Percentiles rank a stretch among this genome's conserved stretches.
Evolutionary conservation across 35 echinoderm and acorn worm genomes (phyloP).

Genomic region (Anneissia japonica): DNA sequence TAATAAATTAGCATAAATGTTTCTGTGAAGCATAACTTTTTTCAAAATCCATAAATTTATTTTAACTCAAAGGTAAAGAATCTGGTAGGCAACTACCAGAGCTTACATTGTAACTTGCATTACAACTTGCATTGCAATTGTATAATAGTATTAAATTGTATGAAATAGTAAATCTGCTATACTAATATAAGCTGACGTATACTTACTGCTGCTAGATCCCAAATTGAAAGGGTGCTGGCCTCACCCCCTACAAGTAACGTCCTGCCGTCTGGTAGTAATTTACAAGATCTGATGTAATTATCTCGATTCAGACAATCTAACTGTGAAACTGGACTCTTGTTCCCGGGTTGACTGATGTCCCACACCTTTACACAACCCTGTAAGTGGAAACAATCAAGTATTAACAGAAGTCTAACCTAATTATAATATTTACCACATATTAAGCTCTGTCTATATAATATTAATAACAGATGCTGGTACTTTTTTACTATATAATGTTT

Average conservation of each 20-base stretch:
- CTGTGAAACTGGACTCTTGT: slow-evolving; percentile 94
- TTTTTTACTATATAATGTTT: no score
- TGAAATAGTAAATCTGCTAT: neutral
- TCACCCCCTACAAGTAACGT: slow-evolving; percentile 93
- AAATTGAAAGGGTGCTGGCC: slow-evolving; percentile 96
- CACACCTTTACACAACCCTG: slow-evolving; percentile 98
- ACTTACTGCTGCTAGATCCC: slow-evolving; percentile 92
- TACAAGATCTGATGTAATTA: slow-evolving; percentile 97
- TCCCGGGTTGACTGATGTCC: slow-evolving; percentile 97
- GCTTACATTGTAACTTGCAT: no score
- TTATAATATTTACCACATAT: neutral
- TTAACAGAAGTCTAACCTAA: neutral
- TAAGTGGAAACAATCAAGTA: neutral
- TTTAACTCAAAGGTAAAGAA: neutral
- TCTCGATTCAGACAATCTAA: slow-evolving; percentile 90
- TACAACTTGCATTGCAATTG: no score
- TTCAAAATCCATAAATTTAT: neutral
- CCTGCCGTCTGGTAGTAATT: slow-evolving; percentile 85
- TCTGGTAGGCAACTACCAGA: neutral
- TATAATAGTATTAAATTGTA: neutral
- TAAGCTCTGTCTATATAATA: no score
- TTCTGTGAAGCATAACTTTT: no score
- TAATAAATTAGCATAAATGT: no score
- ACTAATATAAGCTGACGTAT: no score
- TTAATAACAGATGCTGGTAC: no score